Evolutionary conservation across 2,797 vertebrate genomes (phyloP).

Genomic region (Pitangus sulphuratus): DNA sequence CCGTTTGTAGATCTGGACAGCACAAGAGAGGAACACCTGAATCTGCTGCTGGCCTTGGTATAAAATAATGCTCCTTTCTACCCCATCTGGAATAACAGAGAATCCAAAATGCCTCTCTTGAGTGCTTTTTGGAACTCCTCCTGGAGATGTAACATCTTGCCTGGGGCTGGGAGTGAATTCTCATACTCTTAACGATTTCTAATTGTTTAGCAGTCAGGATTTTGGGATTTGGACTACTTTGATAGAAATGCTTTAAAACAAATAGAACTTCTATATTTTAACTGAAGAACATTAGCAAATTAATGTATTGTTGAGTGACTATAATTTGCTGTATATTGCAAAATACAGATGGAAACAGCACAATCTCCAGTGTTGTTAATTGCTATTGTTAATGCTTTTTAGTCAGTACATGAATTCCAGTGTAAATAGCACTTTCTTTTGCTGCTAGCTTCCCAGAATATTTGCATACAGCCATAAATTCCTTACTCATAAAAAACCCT

Average conservation of each 20-base stretch:
- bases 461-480: conserved; percentile 25
- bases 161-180: neutral
- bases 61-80: neutral
- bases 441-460: conserved; percentile 11
- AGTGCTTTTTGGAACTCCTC: neutral
- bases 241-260: conserved; percentile 2
- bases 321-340: conserved; percentile 17
- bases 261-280: neutral
- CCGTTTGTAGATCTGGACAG: neutral
- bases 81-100: neutral
- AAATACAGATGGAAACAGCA: conserved; percentile 34
- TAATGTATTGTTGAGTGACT: conserved; percentile 10
- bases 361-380: conserved; percentile 26
- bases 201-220: neutral
- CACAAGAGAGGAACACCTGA: accelerated
- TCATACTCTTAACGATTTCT: neutral
- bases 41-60: neutral
- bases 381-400: conserved; percentile 50
- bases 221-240: neutral
- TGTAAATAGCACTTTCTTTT: conserved; percentile 43
- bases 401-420: conserved; percentile 41
- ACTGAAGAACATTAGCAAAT: neutral
- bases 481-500: conserved; percentile 17
- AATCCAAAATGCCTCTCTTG: neutral
- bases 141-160: neutral